Evolutionary conservation across 1,140 invertebrate genomes (phyloP).

Genomic region (Paracyclopina nana): DNA sequence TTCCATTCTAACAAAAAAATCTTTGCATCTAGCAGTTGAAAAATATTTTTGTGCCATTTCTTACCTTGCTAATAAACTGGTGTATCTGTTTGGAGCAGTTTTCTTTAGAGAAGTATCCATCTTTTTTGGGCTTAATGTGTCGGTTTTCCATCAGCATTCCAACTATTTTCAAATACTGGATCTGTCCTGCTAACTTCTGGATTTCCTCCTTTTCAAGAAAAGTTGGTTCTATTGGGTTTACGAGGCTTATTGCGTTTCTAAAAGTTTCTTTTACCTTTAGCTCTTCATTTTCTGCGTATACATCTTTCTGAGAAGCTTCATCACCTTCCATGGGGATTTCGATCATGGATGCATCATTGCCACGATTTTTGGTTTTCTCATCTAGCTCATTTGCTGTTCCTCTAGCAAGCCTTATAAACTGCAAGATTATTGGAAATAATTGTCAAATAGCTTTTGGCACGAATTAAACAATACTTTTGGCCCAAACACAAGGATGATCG

Average conservation of each 20-base stretch:
- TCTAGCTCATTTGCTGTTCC: constrained; percentile 72
- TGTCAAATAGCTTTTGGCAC: neutral
- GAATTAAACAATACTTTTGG: constrained; percentile 48
- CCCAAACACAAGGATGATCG: constrained; percentile 59
- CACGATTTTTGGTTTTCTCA: constrained; percentile 47
- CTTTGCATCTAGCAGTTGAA: too few relatives aligned
- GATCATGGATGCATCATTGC: constrained; percentile 60
- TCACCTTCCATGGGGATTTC: constrained; percentile 58
- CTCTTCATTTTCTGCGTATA: constrained; percentile 73
- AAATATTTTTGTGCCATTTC: too few relatives aligned
- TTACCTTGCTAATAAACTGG: too few relatives aligned
- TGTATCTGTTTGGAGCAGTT: constrained; percentile 18
- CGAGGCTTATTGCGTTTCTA: neutral
- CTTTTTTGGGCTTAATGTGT: constrained; percentile 57
- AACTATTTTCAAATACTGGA: constrained; percentile 78
- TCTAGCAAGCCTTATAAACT: constrained; percentile 51
- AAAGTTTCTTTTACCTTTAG: constrained; percentile 40
- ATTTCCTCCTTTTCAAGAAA: constrained; percentile 47
- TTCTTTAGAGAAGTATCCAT: constrained; percentile 42
- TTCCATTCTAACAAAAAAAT: too few relatives aligned
- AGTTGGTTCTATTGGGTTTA: neutral
- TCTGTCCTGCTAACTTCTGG: constrained; percentile 67
- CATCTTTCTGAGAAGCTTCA: constrained; percentile 53
- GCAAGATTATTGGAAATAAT: constrained; percentile 11
- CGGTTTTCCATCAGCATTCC: constrained; percentile 78